Evolutionary conservation across 2,888 invertebrate species (phyloP).

Genomic region (Polyommatus iphigenia): DNA sequence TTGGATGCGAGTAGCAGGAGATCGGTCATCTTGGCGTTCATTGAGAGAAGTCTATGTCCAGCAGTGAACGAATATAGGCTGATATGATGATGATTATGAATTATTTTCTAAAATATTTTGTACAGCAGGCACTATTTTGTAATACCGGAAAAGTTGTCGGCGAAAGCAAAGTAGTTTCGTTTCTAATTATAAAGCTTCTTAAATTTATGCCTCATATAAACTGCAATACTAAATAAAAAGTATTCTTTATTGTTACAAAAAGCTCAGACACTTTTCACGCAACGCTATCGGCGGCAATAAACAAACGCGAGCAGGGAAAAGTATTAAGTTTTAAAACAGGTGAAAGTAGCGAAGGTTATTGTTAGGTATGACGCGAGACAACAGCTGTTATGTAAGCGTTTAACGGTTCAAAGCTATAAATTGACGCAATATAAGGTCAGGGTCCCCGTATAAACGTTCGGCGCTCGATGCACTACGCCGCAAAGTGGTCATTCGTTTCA

Average conservation of each 20-base stretch:
- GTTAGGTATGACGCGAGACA: constrained; percentile 58
- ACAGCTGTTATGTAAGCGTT: constrained; percentile 75
- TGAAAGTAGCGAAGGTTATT: constrained; percentile 29
- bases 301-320: not conserved
- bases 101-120: too few species aligned
- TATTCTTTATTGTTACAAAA: not conserved
- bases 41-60: too few species aligned
- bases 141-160: not conserved
- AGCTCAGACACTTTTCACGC: constrained; percentile 8
- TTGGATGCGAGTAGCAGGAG: too few species aligned
- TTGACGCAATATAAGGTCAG: constrained; percentile 79
- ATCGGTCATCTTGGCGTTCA: too few species aligned
- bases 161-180: not conserved
- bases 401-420: constrained; percentile 75
- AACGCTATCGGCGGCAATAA: not conserved
- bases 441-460: constrained; percentile 76
- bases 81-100: too few species aligned
- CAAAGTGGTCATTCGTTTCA: constrained; percentile 81
- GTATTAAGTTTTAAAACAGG: constrained; percentile 17
- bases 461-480: constrained; percentile 75
- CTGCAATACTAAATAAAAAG: not conserved
- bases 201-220: not conserved
- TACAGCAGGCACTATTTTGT: too few species aligned
- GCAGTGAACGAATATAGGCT: too few species aligned
- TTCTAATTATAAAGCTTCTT: too few species aligned